Evolutionary conservation across 2,113 vertebrate genomes (phyloP), one percentile per base, ranked within the genome.

Genomic region (Myrmecophaga tridactyla): DNA sequence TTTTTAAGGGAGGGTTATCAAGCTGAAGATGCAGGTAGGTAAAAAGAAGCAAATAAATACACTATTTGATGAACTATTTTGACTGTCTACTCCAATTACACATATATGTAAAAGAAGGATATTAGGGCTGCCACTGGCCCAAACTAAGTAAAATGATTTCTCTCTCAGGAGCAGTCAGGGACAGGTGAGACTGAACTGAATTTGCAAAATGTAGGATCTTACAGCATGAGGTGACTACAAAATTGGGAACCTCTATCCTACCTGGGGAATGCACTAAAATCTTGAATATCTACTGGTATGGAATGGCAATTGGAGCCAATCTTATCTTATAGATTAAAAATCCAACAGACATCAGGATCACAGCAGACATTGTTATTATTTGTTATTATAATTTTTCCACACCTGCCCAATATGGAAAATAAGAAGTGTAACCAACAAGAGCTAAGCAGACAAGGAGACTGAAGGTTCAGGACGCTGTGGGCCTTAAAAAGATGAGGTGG

Each of bases 101-200:
- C 7, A 14, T 63, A 36, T 80, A 23, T 65, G n/a, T 85, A 53
- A 65, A 90, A 90, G 75, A 31, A 31, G 3, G 43, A 31, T 6
- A 53, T 12, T 2, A 34, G 39, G 10, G n/a, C 27, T 88, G 53
- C 46, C 60, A 27, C 27, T 23, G 77, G 77, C 73, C 27, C 69
- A 39, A 94, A 89, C 56, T 82, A 43, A 89, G 31, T 73, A 65
- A 96, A 87, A 94, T 29, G 15, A 65, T 41, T 78, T 73, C 29
- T 58, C 48, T 78, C 29, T 89, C 63, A 86, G 82, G 89, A 93
- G 78, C 39, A 82, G 51, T 23, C 72, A 88, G 29, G 18, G 48
- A 78, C 31, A 86, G 43, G 27, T n/a, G 20, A 95, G 46, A 85
- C 53, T 63, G 78, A 89, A 83, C 31, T 7, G 15, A 78, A 60